Conservation (phyloP, 2,888 invertebrate genomes). For the Boloria selene region DNA sequence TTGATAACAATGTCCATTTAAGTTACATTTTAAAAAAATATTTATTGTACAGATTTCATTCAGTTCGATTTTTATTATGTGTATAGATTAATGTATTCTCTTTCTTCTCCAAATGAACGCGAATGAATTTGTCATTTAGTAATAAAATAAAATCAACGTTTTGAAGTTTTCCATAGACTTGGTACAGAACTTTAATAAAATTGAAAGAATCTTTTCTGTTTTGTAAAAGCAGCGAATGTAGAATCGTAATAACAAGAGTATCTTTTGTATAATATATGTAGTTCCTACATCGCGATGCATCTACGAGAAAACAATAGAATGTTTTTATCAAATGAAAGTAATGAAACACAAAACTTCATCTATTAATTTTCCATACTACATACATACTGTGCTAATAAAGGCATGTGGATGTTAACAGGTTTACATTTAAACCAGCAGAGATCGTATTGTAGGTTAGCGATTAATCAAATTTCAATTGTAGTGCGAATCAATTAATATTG, state of each 20-base stretch:
- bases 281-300: neutral
- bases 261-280: conserved; percentile 15
- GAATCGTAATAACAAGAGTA: conserved; percentile 2
- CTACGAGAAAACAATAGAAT: conserved; percentile 13
- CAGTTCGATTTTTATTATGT: no score
- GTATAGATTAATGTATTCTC: no score
- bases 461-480: neutral
- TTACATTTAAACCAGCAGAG: no score
- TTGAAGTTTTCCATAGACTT: neutral
- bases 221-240: conserved; percentile 4
- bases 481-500: conserved; percentile 5
- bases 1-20: no score
- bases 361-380: neutral
- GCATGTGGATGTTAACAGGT: no score
- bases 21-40: no score
- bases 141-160: no score
- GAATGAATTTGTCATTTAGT: no score
- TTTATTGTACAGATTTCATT: no score
- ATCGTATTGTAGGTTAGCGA: no score
- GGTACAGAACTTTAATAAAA: neutral
- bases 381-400: no score
- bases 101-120: no score
- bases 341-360: conserved; percentile 25
- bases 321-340: conserved; percentile 25
- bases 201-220: neutral